phyloP scores from a whole-genome alignment of 2,797 vertebrate genomes.

The Columba guinea region DNA sequence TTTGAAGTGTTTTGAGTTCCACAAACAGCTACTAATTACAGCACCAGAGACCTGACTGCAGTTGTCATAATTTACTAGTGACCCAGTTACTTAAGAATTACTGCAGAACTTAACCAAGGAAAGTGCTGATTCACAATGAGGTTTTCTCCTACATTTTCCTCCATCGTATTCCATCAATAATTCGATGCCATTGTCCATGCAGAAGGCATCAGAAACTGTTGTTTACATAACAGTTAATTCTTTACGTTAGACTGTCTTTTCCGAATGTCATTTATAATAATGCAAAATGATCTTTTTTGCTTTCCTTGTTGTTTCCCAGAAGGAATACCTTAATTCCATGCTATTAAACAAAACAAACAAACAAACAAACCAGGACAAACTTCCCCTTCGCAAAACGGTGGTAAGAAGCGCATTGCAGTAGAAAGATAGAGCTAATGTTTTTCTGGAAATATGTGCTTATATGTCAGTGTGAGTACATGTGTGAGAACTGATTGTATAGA shows the following conservation, averaged over 20 bases:
- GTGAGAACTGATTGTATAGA: background rate
- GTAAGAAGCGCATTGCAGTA: background rate
- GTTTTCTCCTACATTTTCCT: background rate
- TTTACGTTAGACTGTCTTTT: background rate
- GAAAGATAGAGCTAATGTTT: background rate
- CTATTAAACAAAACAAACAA: background rate
- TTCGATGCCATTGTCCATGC: background rate
- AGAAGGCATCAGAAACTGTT: background rate
- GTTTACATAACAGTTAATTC: background rate
- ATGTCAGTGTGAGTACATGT: background rate
- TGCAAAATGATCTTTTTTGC: background rate
- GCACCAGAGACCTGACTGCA: background rate
- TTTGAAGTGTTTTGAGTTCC: background rate
- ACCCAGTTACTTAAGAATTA: background rate
- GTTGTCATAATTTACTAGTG: background rate
- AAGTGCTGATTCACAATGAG: background rate
- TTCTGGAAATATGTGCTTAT: background rate
- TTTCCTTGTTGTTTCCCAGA: background rate
- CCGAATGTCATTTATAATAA: background rate
- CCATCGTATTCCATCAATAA: background rate
- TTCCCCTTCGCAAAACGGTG: background rate
- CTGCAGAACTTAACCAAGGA: background rate
- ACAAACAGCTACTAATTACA: constrained; percentile 22
- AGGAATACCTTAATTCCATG: background rate
- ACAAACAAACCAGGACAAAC: background rate